Evolutionary conservation across 2,888 invertebrate genomes (phyloP).

Genomic region (Rosalia funebris): DNA sequence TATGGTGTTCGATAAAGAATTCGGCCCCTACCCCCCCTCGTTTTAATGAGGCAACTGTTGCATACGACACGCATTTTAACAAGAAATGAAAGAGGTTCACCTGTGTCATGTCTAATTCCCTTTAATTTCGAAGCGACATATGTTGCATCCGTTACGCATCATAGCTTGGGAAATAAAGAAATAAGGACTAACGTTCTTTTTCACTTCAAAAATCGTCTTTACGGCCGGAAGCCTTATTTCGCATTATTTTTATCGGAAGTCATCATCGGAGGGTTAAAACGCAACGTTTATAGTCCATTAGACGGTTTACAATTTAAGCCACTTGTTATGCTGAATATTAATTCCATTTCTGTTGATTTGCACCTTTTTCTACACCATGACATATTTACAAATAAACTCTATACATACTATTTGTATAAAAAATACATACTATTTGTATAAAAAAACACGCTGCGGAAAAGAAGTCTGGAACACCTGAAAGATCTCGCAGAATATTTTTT

Average conservation of each 20-base stretch:
- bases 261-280: conserved; percentile 35
- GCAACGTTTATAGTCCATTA: conserved; percentile 41
- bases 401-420: too few relatives aligned
- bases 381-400: too few relatives aligned
- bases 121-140: conserved; percentile 50
- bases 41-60: conserved; percentile 32
- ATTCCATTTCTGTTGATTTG: background rate
- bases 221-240: conserved; percentile 37
- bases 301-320: conserved; percentile 29
- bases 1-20: conserved; percentile 25
- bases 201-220: conserved; percentile 33
- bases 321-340: background rate
- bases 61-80: conserved; percentile 18
- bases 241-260: conserved; percentile 33
- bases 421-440: too few relatives aligned
- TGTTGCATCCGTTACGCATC: conserved; percentile 62
- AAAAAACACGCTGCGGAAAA: too few relatives aligned
- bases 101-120: conserved; percentile 27
- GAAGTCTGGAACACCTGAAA: too few relatives aligned
- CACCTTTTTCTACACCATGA: too few relatives aligned
- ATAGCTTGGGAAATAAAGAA: conserved; percentile 58
- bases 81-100: conserved; percentile 35
- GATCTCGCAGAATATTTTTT: too few relatives aligned
- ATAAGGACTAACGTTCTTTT: conserved; percentile 51
- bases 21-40: conserved; percentile 14